phyloP scores from a whole-genome alignment of 2,797 vertebrate genomes.

The Halcyon chelicuti region DNA sequence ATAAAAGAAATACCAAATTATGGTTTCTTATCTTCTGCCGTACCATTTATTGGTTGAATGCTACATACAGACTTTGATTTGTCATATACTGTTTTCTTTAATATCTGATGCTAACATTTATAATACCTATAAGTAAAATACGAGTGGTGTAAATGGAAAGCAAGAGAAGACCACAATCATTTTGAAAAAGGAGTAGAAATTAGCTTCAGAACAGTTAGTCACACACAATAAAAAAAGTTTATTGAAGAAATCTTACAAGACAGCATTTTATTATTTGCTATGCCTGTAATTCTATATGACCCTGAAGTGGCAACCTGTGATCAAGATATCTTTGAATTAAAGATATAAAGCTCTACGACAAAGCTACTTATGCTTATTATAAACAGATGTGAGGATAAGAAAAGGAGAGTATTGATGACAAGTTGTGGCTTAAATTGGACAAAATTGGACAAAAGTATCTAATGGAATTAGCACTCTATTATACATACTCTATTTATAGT shows the following conservation, averaged over 20 bases:
- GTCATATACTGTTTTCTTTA: background rate
- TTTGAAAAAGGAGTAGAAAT: background rate
- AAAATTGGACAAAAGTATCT: background rate
- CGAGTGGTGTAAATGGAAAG: background rate
- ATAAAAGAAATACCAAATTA: background rate
- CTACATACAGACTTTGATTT: background rate
- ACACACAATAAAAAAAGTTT: background rate
- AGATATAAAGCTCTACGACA: too few relatives aligned
- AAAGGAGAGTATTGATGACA: background rate
- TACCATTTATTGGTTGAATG: background rate
- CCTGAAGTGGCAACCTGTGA: background rate
- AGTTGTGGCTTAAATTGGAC: background rate
- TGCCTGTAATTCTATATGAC: background rate
- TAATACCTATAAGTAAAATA: background rate
- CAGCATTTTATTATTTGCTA: background rate
- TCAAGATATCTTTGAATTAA: background rate
- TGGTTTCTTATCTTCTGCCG: background rate
- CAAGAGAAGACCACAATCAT: accelerated
- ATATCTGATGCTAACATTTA: background rate
- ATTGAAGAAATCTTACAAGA: background rate
- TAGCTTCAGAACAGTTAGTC: background rate
- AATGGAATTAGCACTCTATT: background rate
- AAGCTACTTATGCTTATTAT: background rate
- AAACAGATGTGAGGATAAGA: background rate
- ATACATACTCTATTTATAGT: background rate